Evolutionary conservation across 2,113 vertebrate species (phyloP).

Genomic region (Hippolais icterina): DNA sequence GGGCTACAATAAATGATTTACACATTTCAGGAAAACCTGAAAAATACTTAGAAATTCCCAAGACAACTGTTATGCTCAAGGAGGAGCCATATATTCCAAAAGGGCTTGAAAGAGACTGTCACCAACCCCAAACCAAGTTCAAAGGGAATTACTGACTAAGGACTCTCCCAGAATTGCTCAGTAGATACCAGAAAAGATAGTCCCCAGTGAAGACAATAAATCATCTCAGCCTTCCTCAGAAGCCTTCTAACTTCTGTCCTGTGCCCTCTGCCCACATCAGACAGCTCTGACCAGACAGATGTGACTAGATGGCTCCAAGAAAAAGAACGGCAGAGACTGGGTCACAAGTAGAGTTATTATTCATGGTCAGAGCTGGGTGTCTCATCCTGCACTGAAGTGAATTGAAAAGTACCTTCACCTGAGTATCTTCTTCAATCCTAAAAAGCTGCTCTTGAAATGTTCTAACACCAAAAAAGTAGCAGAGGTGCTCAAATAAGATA

Average conservation of each 20-base stretch:
- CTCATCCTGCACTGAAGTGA: not conserved
- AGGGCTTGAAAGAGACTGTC: not conserved
- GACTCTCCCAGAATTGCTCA: not conserved
- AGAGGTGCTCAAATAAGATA: not conserved
- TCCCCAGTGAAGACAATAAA: not conserved
- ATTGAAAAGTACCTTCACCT: not conserved
- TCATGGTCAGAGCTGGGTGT: not conserved
- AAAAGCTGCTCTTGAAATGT: not conserved
- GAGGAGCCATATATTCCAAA: not conserved
- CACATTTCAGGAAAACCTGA: not conserved
- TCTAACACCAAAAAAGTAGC: not conserved
- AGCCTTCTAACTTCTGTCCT: not conserved
- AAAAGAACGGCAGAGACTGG: not conserved
- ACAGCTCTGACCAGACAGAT: not conserved
- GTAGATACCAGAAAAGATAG: not conserved
- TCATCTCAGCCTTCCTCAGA: not conserved
- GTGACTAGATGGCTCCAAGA: not conserved
- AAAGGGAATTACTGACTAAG: not conserved
- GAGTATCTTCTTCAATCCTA: not conserved
- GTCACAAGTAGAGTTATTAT: not conserved
- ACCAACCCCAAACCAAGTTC: not conserved
- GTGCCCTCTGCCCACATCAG: not conserved
- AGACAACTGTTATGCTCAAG: not conserved
- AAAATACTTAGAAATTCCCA: not conserved
- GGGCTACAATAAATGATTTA: not conserved